Conservation (phyloP, 2,888 invertebrate genomes). For the Homarus gammarus region DNA sequence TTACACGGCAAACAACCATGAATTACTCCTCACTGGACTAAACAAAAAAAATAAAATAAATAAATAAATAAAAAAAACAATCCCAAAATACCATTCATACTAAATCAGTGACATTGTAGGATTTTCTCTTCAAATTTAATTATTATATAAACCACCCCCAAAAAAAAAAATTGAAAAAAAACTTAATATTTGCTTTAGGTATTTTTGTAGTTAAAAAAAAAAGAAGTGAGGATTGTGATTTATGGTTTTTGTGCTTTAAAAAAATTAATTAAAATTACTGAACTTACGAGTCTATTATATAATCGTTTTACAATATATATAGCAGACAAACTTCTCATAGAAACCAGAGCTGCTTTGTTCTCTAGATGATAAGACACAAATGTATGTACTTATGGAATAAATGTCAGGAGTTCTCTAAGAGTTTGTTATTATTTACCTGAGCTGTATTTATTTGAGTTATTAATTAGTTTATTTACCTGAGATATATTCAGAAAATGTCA, state of each 20-base stretch:
- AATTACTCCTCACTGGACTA: background rate
- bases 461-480: too few relatives aligned
- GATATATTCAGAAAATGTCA: too few relatives aligned
- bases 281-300: slow-evolving; percentile 63
- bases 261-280: too few relatives aligned
- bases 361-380: slow-evolving; percentile 63
- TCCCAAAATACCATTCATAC: too few relatives aligned
- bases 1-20: slow-evolving; percentile 42
- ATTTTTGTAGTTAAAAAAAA: slow-evolving; percentile 12
- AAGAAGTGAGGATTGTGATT: background rate
- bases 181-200: too few relatives aligned
- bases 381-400: slow-evolving; percentile 69
- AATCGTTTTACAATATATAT: slow-evolving; percentile 67
- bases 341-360: slow-evolving; percentile 64
- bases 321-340: slow-evolving; percentile 65
- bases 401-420: slow-evolving; percentile 63
- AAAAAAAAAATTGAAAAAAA: too few relatives aligned
- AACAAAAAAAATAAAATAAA: background rate
- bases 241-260: slow-evolving; percentile 57
- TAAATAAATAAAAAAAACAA: background rate
- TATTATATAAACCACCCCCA: too few relatives aligned
- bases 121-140: too few relatives aligned
- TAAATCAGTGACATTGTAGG: too few relatives aligned
- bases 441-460: too few relatives aligned
- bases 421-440: background rate